phyloP scores from a whole-genome alignment of 1,140 invertebrate species.

The Armadillidium nasatum region DNA sequence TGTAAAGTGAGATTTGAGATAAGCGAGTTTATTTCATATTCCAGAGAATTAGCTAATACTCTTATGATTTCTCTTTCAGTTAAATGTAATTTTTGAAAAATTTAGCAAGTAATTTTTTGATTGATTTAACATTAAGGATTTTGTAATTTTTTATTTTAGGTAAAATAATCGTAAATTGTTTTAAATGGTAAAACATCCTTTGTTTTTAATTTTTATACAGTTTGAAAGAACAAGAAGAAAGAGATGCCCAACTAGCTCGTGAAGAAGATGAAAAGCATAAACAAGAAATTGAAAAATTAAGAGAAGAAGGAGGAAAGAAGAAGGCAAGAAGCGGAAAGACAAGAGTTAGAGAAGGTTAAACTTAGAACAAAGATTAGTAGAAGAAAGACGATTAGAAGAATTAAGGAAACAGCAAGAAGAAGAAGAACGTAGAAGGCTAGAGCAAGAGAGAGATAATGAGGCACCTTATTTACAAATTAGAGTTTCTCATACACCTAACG shows the following conservation, averaged over 20 bases:
- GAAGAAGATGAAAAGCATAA: background rate
- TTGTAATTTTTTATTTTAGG: no score
- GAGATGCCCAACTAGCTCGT: background rate
- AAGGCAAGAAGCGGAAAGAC: background rate
- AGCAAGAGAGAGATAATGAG: background rate
- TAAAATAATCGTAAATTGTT: no score
- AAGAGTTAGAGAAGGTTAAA: background rate
- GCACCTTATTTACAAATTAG: no score
- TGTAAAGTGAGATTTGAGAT: no score
- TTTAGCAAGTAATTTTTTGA: no score
- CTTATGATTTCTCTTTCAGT: no score
- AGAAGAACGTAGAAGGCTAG: background rate
- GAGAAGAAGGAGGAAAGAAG: background rate
- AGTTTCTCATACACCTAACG: no score
- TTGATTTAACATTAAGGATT: no score
- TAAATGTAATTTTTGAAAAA: no score
- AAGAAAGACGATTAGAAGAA: background rate
- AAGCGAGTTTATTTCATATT: no score
- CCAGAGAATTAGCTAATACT: no score
- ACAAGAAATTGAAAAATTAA: background rate
- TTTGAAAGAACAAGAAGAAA: slow-evolving; percentile 1
- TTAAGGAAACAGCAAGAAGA: background rate
- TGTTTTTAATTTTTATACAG: background rate
- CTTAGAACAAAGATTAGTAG: background rate
- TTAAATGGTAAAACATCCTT: no score